Evolutionary conservation across 2,113 vertebrate species (phyloP).

Genomic region (Tragelaphus buxtoni): DNA sequence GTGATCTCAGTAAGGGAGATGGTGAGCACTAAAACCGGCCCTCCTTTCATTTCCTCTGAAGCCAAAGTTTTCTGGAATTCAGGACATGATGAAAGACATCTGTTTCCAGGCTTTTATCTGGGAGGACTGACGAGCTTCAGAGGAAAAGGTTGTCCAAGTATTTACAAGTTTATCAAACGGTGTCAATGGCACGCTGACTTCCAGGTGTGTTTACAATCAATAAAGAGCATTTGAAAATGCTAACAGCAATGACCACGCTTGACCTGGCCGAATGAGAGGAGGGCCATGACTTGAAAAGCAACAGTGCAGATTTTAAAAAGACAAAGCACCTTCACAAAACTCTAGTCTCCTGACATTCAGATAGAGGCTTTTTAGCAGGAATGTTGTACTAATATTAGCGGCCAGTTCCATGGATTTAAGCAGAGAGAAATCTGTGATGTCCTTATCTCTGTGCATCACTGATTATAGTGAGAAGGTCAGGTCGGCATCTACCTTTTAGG

Average conservation of each 20-base stretch:
- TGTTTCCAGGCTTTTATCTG: constrained; percentile 17
- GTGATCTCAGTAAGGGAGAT: constrained; percentile 45
- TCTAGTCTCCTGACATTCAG: not conserved
- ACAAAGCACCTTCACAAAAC: not conserved
- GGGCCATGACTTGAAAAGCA: not conserved
- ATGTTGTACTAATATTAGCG: not conserved
- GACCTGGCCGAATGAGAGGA: not conserved
- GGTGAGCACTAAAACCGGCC: not conserved
- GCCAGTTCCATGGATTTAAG: not conserved
- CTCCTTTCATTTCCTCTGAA: constrained; percentile 52
- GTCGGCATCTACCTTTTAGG: not conserved
- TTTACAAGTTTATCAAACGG: constrained; percentile 47
- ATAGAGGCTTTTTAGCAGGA: not conserved
- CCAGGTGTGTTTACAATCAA: not conserved
- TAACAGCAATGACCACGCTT: not conserved
- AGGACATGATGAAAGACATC: constrained; percentile 42
- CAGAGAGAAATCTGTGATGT: not conserved
- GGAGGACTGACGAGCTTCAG: constrained; percentile 25
- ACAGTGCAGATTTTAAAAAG: not conserved
- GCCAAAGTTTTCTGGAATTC: constrained; percentile 50
- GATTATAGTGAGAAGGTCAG: not conserved
- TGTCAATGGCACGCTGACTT: not conserved
- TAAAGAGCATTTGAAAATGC: constrained; percentile 4
- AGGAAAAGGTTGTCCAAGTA: not conserved
- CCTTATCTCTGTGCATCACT: not conserved